Evolutionary conservation across 2,797 vertebrate species (phyloP), one percentile per base, ranked within the genome.

Genomic region (Chaetodon trifasciatus): DNA sequence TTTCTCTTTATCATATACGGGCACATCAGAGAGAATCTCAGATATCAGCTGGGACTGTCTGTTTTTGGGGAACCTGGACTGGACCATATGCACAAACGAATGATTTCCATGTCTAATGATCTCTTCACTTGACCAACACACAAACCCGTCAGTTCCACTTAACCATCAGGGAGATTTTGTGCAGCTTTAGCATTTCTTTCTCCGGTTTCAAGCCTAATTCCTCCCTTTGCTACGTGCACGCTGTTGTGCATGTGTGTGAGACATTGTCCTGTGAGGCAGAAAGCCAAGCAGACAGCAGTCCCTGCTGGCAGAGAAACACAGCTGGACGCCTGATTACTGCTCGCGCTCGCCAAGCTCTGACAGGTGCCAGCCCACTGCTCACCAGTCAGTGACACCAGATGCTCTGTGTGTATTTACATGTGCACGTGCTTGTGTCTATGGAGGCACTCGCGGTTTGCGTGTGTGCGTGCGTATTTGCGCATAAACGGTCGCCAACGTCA

Each of bases 281-380:
- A 88, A 82, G 89, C 64, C 71, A 81, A 80, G 81, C 79, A 88
- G 87, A 90, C 90, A 90, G 78, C 83, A 78, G 77, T 76, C 70
- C 57, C 86, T 84, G 68, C 79, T 85, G 90, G 82, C 86, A 84
- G 78, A 77, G 81, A 83, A 88, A 75, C 91, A 85, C 92, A 93
- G 92, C 91, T 93, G 91, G 89, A 85, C 55, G 75, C 70, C 85
- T 89, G 89, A 94, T 92, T 93, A 91, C 88, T 86, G 85, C 84
- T 88, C 75, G 72, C 65, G 62, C 76, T 86, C 52, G 77, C 90
- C 87, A 89, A 82, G 82, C 85, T 83, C 75, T 85, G 92, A 93
- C 91, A 92, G 88, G 91, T 91, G 89, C 90, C 89, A 90, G 86
- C 89, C 92, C 92, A 93, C 91, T 78, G 93, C 91, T 91, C 89